phyloP scores from a whole-genome alignment of 37 sponge, comb jelly and placozoan species.

The Crambe crambe region DNA sequence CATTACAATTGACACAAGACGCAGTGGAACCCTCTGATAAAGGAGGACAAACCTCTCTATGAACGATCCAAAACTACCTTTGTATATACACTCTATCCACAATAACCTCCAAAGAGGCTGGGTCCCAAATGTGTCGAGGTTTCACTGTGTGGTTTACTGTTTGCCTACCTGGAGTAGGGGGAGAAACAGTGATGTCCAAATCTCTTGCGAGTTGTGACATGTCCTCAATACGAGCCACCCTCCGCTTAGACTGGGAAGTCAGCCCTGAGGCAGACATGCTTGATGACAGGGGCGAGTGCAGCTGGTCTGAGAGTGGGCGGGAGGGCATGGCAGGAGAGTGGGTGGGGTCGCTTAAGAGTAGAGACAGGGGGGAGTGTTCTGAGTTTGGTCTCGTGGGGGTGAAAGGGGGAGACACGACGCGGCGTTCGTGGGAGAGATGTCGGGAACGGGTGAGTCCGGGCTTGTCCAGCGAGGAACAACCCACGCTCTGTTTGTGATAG shows the following conservation, averaged over 20 bases:
- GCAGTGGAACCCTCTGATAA: too few species aligned
- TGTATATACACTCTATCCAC: too few species aligned
- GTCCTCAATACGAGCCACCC: slow-evolving; percentile 17
- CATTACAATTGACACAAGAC: too few species aligned
- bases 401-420: slow-evolving; percentile 2
- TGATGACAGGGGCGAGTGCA: neutral
- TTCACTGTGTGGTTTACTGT: too few species aligned
- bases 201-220: neutral
- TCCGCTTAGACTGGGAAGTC: slow-evolving; percentile 10
- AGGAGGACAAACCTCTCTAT: too few species aligned
- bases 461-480: neutral
- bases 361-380: slow-evolving; percentile 1
- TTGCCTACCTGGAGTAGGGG: slow-evolving; percentile 52
- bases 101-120: too few species aligned
- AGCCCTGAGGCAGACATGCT: slow-evolving; percentile 6
- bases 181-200: slow-evolving; percentile 53
- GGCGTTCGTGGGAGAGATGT: neutral
- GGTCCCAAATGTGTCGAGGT: too few species aligned
- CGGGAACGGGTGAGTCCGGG: neutral
- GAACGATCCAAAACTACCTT: too few species aligned
- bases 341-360: too few species aligned
- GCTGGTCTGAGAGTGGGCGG: neutral
- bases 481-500: neutral
- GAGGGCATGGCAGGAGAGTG: neutral
- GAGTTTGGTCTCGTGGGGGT: neutral